Base-by-base conservation (phyloP, 1,140 invertebrate genomes). In the Drosophila miranda region DNA sequence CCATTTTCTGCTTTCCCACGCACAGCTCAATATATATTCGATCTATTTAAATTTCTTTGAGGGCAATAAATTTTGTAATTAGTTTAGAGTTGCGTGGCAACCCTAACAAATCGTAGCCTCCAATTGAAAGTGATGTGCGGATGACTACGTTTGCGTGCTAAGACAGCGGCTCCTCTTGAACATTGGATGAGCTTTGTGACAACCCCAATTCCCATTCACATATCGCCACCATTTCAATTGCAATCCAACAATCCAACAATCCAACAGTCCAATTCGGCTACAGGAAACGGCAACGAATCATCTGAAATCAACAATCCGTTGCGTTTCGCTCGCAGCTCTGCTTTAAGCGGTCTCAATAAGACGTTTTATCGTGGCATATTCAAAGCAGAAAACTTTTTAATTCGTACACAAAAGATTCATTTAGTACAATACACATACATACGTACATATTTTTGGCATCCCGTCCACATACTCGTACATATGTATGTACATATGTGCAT, bases 331-430 rank as follows among this genome's bases (percentile, higher is more conserved):
- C 60, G 48, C 50, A 64, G 54, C 55, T 48, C 64, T 19, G 52
- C 70, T 71, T 78, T 62, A 66, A 73, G 75, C 71, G 53, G 50
- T 46, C 58, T 60, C 46, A 71, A 75, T 83, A 64, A 78, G 56
- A 67, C 57, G 58, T 69, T 64, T 80, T 77, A 86, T 81, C 57
- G 67, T 76, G 77, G 73, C 69, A 76, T 49, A 83, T 75, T 86
- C 81, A 82, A 68, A 59, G 50, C 51, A 60, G 52, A 71, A 61
- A 58, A 77, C 57, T 81, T 86, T 71, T 87, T 84, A 87, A 86
- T 86, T 71, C 64, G 69, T 50, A 28, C 49, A 86, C 81, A 86
- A 86, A 71, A 75, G 77, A 61, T 48, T 76, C 69, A 81, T 86
- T 86, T 80, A 3, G 30, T 34, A 80, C 45, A 41, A 26, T 5